Percentiles rank a stretch among this genome's conserved stretches.
These are phyloP conservation scores for Tachina grossa DNA, from an alignment of 2,888 invertebrate species.

Conservation along the genomic window DNA sequence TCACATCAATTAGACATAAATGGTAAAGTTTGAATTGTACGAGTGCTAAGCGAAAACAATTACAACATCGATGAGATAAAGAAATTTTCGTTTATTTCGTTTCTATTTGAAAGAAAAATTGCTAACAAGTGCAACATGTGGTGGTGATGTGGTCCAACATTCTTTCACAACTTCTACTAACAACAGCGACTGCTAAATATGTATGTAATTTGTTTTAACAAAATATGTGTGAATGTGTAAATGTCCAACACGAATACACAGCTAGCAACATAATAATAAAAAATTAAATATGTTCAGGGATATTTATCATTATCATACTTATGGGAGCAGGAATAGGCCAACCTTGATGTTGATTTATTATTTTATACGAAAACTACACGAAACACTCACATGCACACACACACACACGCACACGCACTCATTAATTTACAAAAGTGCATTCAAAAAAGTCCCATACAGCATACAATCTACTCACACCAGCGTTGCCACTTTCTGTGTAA, in stretches of 20 bases:
- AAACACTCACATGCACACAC: background rate
- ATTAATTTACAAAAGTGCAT: background rate
- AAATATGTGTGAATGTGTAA: background rate
- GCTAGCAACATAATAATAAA: conserved; percentile 31
- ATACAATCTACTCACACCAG: conserved; percentile 58
- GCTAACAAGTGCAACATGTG: conserved; percentile 70
- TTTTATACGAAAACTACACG: conserved; percentile 13
- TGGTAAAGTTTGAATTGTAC: conserved; percentile 63
- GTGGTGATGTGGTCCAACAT: conserved; percentile 54
- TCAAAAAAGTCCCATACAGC: background rate
- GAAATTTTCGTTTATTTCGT: conserved; percentile 29
- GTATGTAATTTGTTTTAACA: conserved; percentile 40
- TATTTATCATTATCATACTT: conserved; percentile 72
- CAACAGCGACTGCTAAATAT: background rate
- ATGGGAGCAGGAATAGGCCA: conserved; percentile 74
- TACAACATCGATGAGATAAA: conserved; percentile 52
- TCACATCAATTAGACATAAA: conserved; percentile 66
- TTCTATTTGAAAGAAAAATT: conserved; percentile 56
- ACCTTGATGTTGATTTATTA: conserved; percentile 81
- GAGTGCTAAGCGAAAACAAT: conserved; percentile 42
- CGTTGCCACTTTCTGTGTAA: too few species aligned
- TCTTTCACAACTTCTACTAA: conserved; percentile 58
- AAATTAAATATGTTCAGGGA: conserved; percentile 73
- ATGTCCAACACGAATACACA: conserved; percentile 9
- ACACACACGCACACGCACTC: conserved; percentile 24